Conservation (phyloP, 2,113 vertebrate genomes). For the Mixornis gularis region DNA sequence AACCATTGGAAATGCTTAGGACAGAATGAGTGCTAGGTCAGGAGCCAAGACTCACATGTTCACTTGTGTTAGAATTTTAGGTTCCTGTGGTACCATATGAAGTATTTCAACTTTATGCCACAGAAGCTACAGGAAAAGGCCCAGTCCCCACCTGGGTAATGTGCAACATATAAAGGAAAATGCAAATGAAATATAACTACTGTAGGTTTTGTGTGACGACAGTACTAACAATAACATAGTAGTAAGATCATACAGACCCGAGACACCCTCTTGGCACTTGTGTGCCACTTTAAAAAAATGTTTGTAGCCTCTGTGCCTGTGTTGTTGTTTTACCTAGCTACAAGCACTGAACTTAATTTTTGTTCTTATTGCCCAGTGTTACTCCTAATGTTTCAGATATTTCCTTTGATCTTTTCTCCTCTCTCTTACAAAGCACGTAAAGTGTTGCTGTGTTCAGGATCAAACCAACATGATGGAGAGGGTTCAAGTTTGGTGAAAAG, state of each 20-base stretch:
- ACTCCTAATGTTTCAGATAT: not conserved
- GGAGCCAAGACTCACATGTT: not conserved
- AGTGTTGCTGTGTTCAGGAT: not conserved
- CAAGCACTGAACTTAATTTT: not conserved
- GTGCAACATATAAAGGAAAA: not conserved
- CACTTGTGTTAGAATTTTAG: not conserved
- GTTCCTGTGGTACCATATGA: not conserved
- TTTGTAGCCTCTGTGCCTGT: not conserved
- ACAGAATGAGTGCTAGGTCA: not conserved
- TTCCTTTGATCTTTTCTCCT: not conserved
- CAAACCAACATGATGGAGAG: not conserved
- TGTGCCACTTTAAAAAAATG: not conserved
- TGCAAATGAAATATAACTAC: not conserved
- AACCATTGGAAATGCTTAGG: not conserved
- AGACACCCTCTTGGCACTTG: not conserved
- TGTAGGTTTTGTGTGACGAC: not conserved
- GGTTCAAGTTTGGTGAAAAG: not conserved
- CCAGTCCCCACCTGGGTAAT: not conserved
- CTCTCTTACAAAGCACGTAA: not conserved
- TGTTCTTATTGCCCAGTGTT: not conserved
- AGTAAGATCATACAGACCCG: fast-evolving
- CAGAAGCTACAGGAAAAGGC: not conserved
- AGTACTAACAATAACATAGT: not conserved
- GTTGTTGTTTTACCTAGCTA: not conserved
- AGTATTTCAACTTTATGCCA: not conserved